Evolutionary conservation across 64 coral and sea anemone genomes (phyloP), one percentile per base, ranked within the genome.

Genomic region (Stichodactyla helianthus): DNA sequence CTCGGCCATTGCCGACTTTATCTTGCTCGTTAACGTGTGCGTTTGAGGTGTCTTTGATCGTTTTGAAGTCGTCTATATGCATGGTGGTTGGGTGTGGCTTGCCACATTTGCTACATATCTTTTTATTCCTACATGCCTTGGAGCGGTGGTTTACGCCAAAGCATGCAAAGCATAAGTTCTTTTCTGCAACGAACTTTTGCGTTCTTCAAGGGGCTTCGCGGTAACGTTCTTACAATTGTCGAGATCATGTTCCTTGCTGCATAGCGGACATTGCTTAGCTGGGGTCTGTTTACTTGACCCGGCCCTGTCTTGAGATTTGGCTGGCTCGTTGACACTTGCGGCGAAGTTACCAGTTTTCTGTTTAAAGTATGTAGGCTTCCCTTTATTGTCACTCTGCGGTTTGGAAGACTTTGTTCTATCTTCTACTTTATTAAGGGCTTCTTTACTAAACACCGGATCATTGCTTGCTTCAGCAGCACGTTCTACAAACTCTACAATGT

Each of bases 201-300:
- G 84, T 82, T 95, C 86, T 60, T 81, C 86, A 59, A 91, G 62
- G 50, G 89, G 71, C 58, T 91, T 91, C 58, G 79, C 60, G 51
- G 79, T 68, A 62, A 86, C 91, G 19, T 76, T 22, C 25, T 95
- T 65, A 71, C 93, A 95, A 53, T 91, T 82, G 52, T 95, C 93
- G 27, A 88, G 50, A 82, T 90, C 84, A 67, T 86, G 91, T 79
- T 20, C 31, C 44, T 63, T 85, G 52, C 60, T 59, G 57, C 91
- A 89, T 9, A 85, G 50, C 5, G 86, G 79, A 67, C 88, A 83
- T 77, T 82, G 79, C 20, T 71, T 71, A 56, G 67, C 55, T n/a
- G 58, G 78, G 28, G 81, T 52, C 63, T 88, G 68, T 55, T 25
- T 64, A 62, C 19, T 86, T 86, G 50, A 76, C 92, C 87, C 92